Base-by-base conservation (phyloP, 2,797 vertebrate genomes). In the Etheostoma perlongum region DNA sequence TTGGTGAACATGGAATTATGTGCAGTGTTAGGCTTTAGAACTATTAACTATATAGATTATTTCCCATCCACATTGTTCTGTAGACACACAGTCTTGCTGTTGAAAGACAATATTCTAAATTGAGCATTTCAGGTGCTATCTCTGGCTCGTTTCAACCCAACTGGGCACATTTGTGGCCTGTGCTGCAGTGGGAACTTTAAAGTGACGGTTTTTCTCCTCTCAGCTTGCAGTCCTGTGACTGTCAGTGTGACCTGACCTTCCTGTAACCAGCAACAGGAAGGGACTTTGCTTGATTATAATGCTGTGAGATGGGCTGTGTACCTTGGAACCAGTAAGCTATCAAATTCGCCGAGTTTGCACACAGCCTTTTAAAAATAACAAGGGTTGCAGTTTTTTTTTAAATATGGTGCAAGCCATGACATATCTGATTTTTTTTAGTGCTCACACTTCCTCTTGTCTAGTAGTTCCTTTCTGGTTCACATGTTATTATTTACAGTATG, bases 341-440 rank as follows among this genome's bases (percentile, higher is more conserved):
- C 83, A 67, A 92, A 92, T 90, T 57, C 91, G 92, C 92, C 0
- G 75, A 85, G 68, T 85, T 79, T 89, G 92, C 90, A 90, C 64
- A 72, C 18, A 23, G 67, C 52, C 85, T 77, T 68, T 74, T 68
- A 68, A 48, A 48, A 88, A 88, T 81, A 88, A 91, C 81, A 79
- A 72, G 61, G 27, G 13, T 58, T 72, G 69, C 81, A 74, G 46
- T 64, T 53, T 44, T 47, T 47, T 59, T 66, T 85, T 72, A 83
- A 69, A 82, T 67, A 77, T 67, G 67, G 30, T 47, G 46, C 53
- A 65, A 69, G 62, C 52, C 25, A 42, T 21, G 80, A 84, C 73
- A 67, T 60, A 60, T 67, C 40, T 40, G 75, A 82, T 19, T 82
- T 79, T 78, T 78, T 66, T 48, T 13, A 79, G 33, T 19, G 54